phyloP scores from a whole-genome alignment of 1,140 invertebrate species.

The Drosophila serrata region DNA sequence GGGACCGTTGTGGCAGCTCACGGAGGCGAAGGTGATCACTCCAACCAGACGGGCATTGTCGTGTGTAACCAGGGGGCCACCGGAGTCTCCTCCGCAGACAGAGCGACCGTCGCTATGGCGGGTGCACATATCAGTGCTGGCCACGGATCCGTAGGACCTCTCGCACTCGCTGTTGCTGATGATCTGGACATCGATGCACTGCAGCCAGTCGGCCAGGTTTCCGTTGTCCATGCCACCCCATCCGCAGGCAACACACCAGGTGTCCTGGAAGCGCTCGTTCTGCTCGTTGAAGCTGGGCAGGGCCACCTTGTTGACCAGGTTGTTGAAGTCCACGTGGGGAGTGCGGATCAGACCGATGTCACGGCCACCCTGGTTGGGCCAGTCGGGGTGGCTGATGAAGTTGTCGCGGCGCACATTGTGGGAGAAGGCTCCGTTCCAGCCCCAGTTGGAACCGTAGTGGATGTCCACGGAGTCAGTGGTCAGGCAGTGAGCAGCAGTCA shows the following conservation, averaged over 20 bases:
- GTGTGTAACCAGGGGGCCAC: slow-evolving; percentile 72
- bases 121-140: slow-evolving; percentile 58
- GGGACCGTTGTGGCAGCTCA: slow-evolving; percentile 25
- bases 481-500: slow-evolving; percentile 88
- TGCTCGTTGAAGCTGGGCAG: slow-evolving; percentile 41
- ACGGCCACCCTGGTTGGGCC: slow-evolving; percentile 43
- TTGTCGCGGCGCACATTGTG: slow-evolving; percentile 52
- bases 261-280: slow-evolving; percentile 44
- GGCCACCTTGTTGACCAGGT: slow-evolving; percentile 39
- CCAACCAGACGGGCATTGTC: slow-evolving; percentile 37
- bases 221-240: slow-evolving; percentile 62
- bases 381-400: slow-evolving; percentile 56
- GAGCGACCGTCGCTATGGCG: slow-evolving; percentile 38
- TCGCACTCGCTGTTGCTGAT: slow-evolving; percentile 56
- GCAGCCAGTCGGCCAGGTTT: slow-evolving; percentile 52
- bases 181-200: slow-evolving; percentile 60
- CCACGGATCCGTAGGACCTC: slow-evolving; percentile 31
- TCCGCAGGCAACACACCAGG: slow-evolving; percentile 59
- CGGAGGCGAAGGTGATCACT: slow-evolving; percentile 26
- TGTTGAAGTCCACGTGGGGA: slow-evolving; percentile 40
- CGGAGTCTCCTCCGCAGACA: slow-evolving; percentile 86
- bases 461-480: slow-evolving; percentile 53
- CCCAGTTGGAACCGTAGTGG: slow-evolving; percentile 68
- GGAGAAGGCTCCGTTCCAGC: slow-evolving; percentile 35
- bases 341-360: slow-evolving; percentile 66